These are phyloP conservation scores for Ochotona curzoniae DNA, from an alignment of 2,113 vertebrate genomes.

Conservation along the genomic window DNA sequence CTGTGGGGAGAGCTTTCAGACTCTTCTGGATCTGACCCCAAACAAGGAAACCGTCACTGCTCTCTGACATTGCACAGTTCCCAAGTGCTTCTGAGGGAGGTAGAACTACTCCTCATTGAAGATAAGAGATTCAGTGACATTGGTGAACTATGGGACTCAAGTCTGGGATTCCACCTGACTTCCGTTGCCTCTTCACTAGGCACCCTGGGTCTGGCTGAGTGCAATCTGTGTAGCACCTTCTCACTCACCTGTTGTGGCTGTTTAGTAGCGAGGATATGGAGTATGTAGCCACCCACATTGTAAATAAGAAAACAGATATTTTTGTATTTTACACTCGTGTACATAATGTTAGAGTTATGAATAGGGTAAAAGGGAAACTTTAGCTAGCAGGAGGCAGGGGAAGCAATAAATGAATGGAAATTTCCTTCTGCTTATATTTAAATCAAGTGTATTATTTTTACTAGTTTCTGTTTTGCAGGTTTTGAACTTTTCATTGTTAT, in stretches of 20 bases:
- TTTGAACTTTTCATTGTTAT: background rate
- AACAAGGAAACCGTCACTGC: background rate
- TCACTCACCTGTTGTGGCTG: background rate
- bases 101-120: background rate
- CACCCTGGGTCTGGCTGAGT: background rate
- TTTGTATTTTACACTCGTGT: slow-evolving; percentile 54
- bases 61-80: background rate
- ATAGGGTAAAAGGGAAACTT: slow-evolving; percentile 19
- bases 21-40: slow-evolving; percentile 11
- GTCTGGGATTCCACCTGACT: background rate
- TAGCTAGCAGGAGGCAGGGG: slow-evolving; percentile 3
- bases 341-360: slow-evolving; percentile 37
- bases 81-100: background rate
- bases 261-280: background rate
- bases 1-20: slow-evolving; percentile 24
- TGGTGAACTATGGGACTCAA: background rate
- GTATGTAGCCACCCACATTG: background rate
- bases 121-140: background rate
- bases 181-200: background rate
- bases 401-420: background rate
- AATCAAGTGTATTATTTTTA: slow-evolving; percentile 45
- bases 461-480: background rate
- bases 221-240: background rate
- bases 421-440: slow-evolving; percentile 40
- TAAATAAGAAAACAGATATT: slow-evolving; percentile 73